Conservation (phyloP, 2,113 vertebrate genomes). For the Oryzias curvinotus region DNA sequence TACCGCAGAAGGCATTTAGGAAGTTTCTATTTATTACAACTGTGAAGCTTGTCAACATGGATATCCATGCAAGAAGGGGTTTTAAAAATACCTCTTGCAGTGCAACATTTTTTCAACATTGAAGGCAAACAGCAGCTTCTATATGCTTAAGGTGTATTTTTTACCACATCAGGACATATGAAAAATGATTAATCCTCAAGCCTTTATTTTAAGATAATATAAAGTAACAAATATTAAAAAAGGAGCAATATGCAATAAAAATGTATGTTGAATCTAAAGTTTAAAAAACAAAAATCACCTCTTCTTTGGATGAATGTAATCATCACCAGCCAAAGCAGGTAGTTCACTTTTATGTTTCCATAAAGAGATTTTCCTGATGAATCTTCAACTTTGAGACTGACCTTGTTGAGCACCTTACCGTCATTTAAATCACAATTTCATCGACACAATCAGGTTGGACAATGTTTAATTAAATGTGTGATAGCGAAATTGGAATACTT, state of each 20-base stretch:
- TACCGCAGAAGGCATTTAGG: conserved; percentile 22
- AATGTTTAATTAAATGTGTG: conserved; percentile 70
- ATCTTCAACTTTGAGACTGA: conserved; percentile 54
- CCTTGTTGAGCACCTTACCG: conserved; percentile 68
- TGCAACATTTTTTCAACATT: background rate
- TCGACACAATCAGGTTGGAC: conserved; percentile 51
- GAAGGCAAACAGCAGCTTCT: background rate
- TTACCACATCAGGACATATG: background rate
- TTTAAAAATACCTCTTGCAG: background rate
- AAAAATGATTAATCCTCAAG: background rate
- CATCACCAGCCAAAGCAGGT: conserved; percentile 49
- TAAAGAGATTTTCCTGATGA: conserved; percentile 72
- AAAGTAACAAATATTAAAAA: too few relatives aligned
- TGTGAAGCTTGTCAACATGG: conserved; percentile 5
- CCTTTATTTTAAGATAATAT: too few relatives aligned
- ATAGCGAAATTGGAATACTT: conserved; percentile 69
- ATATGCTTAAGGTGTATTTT: background rate
- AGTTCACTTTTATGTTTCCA: conserved; percentile 52
- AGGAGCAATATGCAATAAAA: too few relatives aligned
- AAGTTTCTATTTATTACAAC: conserved; percentile 10
- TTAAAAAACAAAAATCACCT: too few relatives aligned
- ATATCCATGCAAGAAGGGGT: conserved; percentile 4
- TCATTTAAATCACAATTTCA: conserved; percentile 61
- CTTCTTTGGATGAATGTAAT: conserved; percentile 15
- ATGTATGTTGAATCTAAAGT: too few relatives aligned